Evolutionary conservation across 2,888 invertebrate genomes (phyloP).

Genomic region (Pachydiplax longipennis): DNA sequence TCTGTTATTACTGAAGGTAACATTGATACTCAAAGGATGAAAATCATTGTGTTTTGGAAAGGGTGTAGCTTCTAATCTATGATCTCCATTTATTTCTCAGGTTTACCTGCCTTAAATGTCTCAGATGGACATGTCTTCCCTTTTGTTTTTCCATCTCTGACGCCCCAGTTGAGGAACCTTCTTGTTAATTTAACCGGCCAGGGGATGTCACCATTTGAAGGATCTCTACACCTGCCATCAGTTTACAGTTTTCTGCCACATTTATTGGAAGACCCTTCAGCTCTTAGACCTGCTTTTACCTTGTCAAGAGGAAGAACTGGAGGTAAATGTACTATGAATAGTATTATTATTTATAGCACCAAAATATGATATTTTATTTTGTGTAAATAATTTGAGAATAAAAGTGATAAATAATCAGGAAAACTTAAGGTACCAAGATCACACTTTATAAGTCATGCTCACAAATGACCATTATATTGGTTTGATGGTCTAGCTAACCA

Average conservation of each 20-base stretch:
- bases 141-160: slow-evolving; percentile 54
- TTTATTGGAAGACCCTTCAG: slow-evolving; percentile 77
- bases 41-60: no score
- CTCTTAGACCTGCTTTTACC: slow-evolving; percentile 79
- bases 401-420: no score
- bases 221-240: slow-evolving; percentile 74
- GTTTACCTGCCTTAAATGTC: slow-evolving; percentile 39
- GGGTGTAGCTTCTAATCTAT: not conserved
- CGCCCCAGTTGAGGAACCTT: slow-evolving; percentile 60
- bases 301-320: slow-evolving; percentile 76
- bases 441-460: no score
- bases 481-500: no score
- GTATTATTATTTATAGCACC: no score
- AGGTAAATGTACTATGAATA: slow-evolving; percentile 56
- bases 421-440: no score
- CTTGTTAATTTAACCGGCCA: slow-evolving; percentile 61
- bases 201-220: slow-evolving; percentile 60
- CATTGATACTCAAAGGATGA: no score
- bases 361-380: no score
- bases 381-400: no score
- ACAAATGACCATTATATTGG: no score
- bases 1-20: no score
- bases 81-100: not conserved
- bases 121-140: slow-evolving; percentile 47
- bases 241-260: slow-evolving; percentile 89